Conservation (phyloP, 2,888 invertebrate species). For the Scaptomyza parva region DNA sequence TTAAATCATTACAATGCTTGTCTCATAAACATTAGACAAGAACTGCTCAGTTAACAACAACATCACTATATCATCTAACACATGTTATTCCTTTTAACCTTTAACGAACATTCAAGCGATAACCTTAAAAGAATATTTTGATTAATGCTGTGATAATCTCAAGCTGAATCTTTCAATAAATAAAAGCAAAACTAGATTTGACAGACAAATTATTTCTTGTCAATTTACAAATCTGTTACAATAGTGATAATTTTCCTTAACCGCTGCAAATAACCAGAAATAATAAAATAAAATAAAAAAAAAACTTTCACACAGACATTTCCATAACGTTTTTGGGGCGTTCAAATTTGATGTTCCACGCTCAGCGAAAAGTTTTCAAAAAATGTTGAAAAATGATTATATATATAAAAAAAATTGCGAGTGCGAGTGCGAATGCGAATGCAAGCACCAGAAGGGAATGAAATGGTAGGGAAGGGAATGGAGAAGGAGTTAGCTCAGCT, state of each 20-base stretch:
- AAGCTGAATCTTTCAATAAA: too few species aligned
- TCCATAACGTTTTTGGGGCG: slow-evolving; percentile 62
- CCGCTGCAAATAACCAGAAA: slow-evolving; percentile 30
- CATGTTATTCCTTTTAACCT: too few species aligned
- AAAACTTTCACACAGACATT: slow-evolving; percentile 61
- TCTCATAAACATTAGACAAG: not conserved
- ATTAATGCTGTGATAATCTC: too few species aligned
- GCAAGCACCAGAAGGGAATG: slow-evolving; percentile 7
- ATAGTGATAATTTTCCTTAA: slow-evolving; percentile 75
- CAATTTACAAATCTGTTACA: slow-evolving; percentile 67
- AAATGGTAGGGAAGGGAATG: not conserved
- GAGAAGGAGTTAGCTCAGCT: slow-evolving; percentile 24
- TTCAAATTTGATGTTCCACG: slow-evolving; percentile 49
- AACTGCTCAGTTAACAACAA: not conserved
- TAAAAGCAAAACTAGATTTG: slow-evolving; percentile 3
- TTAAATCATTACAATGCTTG: not conserved
- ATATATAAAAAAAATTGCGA: slow-evolving; percentile 43
- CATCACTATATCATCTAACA: too few species aligned
- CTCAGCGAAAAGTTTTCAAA: slow-evolving; percentile 45
- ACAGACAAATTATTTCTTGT: slow-evolving; percentile 48
- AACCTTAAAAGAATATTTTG: too few species aligned
- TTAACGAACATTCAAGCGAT: too few species aligned
- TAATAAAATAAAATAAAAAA: slow-evolving; percentile 24
- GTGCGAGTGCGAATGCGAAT: too few species aligned
- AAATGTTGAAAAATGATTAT: slow-evolving; percentile 65